Percentiles rank a stretch among this genome's conserved stretches.
Conservation (phyloP, 1,140 invertebrate species). For the Bombus picipes region DNA sequence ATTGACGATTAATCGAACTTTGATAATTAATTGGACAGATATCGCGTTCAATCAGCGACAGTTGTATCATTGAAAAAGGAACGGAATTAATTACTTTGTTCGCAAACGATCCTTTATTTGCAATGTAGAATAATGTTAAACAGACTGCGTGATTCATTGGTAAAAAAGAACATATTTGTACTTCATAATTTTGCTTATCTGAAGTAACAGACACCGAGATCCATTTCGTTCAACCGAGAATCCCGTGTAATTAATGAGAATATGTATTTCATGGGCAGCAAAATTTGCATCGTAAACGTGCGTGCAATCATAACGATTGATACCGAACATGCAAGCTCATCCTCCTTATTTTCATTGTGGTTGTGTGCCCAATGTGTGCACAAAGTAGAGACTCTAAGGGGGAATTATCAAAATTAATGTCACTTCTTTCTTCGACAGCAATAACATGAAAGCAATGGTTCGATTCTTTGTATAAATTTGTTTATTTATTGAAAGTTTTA, state of each 20-base stretch:
- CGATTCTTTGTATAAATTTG: background rate
- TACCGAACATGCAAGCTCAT: background rate
- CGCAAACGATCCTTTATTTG: background rate
- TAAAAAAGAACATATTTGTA: background rate
- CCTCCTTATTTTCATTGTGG: background rate
- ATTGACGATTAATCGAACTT: background rate
- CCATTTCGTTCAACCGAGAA: background rate
- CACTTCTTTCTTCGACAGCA: background rate
- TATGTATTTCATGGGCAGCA: background rate
- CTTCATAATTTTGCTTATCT: conserved; percentile 1
- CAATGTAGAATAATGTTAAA: background rate
- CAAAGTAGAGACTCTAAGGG: background rate
- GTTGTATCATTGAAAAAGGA: background rate
- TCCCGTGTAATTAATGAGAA: conserved; percentile 4
- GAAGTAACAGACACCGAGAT: background rate
- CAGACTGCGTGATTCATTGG: background rate
- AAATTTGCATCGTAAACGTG: background rate
- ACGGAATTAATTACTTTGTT: background rate
- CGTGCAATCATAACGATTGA: background rate
- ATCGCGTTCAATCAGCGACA: too few species aligned
- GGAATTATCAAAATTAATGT: background rate
- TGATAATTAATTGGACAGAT: background rate
- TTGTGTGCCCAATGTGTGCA: background rate
- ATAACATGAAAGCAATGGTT: background rate
- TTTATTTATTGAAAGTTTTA: background rate